Evolutionary conservation across 2,797 vertebrate species (phyloP).

Genomic region (Bufotes viridis): DNA sequence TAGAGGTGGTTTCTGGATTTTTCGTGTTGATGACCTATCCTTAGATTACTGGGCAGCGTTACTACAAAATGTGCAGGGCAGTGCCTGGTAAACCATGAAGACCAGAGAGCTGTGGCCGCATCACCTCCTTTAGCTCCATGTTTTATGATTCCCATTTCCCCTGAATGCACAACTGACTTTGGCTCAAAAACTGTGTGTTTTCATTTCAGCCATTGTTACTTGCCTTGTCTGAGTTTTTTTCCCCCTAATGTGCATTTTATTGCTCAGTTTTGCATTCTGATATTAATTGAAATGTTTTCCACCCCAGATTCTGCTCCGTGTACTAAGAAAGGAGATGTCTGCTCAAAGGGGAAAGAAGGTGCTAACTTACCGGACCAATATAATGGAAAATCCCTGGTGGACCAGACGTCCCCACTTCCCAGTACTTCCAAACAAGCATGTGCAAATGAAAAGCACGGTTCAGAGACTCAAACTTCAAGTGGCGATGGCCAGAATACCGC

Average conservation of each 20-base stretch:
- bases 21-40: too few species aligned
- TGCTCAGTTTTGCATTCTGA: not conserved
- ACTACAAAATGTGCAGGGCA: too few species aligned
- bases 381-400: not conserved
- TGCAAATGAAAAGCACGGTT: not conserved
- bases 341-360: not conserved
- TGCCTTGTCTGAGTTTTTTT: too few species aligned
- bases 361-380: not conserved
- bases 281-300: not conserved
- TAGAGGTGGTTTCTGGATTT: too few species aligned
- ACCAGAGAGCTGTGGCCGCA: too few species aligned
- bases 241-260: not conserved
- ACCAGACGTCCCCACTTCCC: not conserved
- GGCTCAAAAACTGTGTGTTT: too few species aligned
- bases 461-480: not conserved
- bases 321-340: not conserved
- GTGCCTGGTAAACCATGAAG: too few species aligned
- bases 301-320: not conserved
- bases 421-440: not conserved
- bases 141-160: too few species aligned
- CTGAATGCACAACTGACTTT: too few species aligned
- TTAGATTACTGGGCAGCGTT: too few species aligned
- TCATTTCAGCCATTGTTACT: too few species aligned
- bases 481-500: not conserved
- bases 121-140: too few species aligned